Evolutionary conservation across 2,113 vertebrate species (phyloP).

Genomic region (Halichoerus grypus): DNA sequence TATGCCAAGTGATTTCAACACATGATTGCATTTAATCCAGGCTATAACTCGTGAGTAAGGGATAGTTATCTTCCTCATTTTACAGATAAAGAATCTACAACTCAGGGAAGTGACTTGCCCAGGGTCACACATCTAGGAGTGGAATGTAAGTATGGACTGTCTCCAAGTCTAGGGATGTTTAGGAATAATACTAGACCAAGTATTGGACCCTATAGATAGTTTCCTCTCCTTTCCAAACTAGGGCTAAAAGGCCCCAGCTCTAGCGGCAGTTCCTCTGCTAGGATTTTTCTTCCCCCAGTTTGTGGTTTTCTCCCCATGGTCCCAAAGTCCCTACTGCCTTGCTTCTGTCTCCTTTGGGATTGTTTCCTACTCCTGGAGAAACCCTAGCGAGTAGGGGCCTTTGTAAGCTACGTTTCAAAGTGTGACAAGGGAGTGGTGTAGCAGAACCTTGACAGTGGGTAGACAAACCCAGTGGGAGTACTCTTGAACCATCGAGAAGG

Average conservation of each 20-base stretch:
- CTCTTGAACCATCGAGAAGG: not conserved
- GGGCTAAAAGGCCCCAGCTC: not conserved
- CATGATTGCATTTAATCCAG: slow-evolving; percentile 9
- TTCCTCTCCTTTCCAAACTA: slow-evolving; percentile 18
- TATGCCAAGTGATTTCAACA: slow-evolving; percentile 32
- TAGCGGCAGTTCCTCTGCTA: not conserved
- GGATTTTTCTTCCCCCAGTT: slow-evolving; percentile 1
- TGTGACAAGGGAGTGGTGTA: not conserved
- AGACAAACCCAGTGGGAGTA: not conserved
- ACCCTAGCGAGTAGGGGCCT: not conserved
- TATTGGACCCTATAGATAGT: not conserved
- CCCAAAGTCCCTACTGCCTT: not conserved
- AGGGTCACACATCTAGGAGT: not conserved
- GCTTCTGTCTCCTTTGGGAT: slow-evolving; percentile 28
- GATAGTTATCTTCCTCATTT: not conserved
- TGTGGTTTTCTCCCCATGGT: slow-evolving; percentile 22
- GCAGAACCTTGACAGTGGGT: not conserved
- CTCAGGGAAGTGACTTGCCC: slow-evolving; percentile 30
- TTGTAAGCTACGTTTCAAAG: slow-evolving; percentile 43
- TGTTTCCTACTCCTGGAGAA: slow-evolving; percentile 25
- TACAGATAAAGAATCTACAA: slow-evolving; percentile 2
- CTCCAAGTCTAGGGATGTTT: slow-evolving; percentile 34
- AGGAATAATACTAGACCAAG: slow-evolving; percentile 5
- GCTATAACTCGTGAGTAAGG: not conserved
- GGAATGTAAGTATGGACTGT: not conserved